phyloP scores from a whole-genome alignment of 2,888 invertebrate species.

The Andrena haemorrhoa region DNA sequence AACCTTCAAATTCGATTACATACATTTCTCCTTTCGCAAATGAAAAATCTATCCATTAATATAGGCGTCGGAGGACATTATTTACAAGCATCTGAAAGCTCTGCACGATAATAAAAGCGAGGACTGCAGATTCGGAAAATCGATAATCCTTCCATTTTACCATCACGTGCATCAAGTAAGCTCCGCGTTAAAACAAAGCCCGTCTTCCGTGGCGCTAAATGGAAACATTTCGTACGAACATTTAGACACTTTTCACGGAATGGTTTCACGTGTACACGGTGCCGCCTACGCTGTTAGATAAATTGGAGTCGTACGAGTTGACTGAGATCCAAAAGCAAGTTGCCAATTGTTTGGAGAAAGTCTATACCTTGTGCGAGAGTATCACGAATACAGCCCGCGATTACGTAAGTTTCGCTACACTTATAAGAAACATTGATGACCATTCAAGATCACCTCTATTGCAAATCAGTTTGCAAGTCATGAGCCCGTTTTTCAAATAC shows the following conservation, averaged over 20 bases:
- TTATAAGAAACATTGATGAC: too few relatives aligned
- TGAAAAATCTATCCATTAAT: background rate
- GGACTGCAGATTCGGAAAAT: constrained; percentile 56
- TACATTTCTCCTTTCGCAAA: background rate
- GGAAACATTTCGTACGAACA: constrained; percentile 16
- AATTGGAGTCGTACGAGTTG: constrained; percentile 59
- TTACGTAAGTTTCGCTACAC: constrained; percentile 57
- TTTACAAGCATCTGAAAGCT: constrained; percentile 72
- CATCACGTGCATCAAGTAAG: constrained; percentile 73
- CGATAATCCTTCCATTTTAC: constrained; percentile 70
- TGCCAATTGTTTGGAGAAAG: constrained; percentile 70
- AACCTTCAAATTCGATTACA: background rate
- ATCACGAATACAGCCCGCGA: constrained; percentile 53
- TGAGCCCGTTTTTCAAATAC: too few relatives aligned
- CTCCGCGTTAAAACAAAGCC: background rate
- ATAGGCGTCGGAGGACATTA: constrained; percentile 76
- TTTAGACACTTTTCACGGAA: constrained; percentile 73
- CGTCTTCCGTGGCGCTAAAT: background rate
- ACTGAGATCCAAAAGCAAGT: constrained; percentile 69
- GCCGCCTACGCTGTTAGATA: constrained; percentile 71
- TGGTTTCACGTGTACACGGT: constrained; percentile 68
- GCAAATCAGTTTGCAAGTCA: too few relatives aligned
- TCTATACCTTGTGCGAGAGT: constrained; percentile 73
- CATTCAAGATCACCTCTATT: background rate
- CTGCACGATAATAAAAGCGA: constrained; percentile 40